Evolutionary conservation across 2,888 invertebrate genomes (phyloP).

Genomic region (Erannis defoliaria): DNA sequence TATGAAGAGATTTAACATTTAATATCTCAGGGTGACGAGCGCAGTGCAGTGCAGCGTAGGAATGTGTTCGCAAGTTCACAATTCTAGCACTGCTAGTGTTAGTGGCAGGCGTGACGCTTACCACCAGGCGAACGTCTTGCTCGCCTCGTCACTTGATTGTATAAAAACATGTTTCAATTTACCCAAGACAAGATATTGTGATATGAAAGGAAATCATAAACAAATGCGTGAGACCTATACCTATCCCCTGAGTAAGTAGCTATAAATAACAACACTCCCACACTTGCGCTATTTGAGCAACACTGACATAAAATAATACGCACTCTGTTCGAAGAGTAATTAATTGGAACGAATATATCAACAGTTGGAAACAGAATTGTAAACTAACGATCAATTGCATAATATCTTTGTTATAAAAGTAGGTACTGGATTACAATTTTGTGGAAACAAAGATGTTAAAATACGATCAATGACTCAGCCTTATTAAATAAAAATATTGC

Average conservation of each 20-base stretch:
- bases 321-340: constrained; percentile 19
- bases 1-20: no score
- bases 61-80: no score
- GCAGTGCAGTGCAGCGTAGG: no score
- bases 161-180: not conserved
- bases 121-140: no score
- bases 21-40: no score
- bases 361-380: constrained; percentile 16
- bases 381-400: constrained; percentile 18
- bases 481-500: not conserved
- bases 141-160: no score
- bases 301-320: constrained; percentile 32
- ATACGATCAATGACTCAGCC: not conserved
- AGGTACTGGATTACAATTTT: not conserved
- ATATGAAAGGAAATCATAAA: constrained; percentile 18
- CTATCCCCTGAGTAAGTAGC: constrained; percentile 9
- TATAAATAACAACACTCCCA: constrained; percentile 25
- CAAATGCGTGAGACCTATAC: constrained; percentile 10
- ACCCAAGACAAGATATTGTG: constrained; percentile 9
- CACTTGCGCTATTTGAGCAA: constrained; percentile 8
- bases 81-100: no score
- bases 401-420: constrained; percentile 15
- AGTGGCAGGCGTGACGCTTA: no score
- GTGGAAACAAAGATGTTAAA: constrained; percentile 3
- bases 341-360: constrained; percentile 25